Evolutionary conservation across 2,113 vertebrate species (phyloP), one percentile per base, ranked within the genome.

Genomic region (Syrrhaptes paradoxus): DNA sequence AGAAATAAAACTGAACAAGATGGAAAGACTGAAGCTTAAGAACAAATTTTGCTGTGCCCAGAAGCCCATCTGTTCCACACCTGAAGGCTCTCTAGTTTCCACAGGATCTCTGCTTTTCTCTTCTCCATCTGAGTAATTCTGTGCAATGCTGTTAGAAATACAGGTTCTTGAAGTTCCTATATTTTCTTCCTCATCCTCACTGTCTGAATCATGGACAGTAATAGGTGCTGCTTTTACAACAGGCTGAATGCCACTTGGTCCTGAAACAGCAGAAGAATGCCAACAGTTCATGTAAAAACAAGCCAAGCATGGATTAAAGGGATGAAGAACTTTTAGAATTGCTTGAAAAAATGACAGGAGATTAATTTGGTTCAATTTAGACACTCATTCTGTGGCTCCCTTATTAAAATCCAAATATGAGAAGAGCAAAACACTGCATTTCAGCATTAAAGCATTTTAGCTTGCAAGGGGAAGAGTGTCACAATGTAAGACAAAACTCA

Each of bases 121-220:
- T 73, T 98, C 98, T 51, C 97, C 97, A 71, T 98, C 98, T 62
- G 98, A 98, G 57, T 98, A 98, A 91, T 73, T 98, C 51, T 98
- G 97, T 78, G 97, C 78, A 92, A 97, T 94, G 76, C 92, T 98
- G 91, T 93, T 96, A 98, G 98, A 97, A 90, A 97, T 96, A 94
- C 83, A 98, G 59, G 97, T 92, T 94, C 88, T 98, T 86, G 98
- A 96, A 61, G 97, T 90, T 52, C 97, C 95, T 41, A 97, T 59
- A 75, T 88, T 97, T 29, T 98, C 98, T 67, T 99, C 99, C 62
- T 99, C 99, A 66, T 99, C 99, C 74, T 99, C 99, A 59, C 99
- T 99, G 96, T 99, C 99, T 10, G 99, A 99, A 96, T 99, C 99
- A 7, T 99, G 99, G 66, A 99, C 98, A 78, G 98, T 98, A 90